Evolutionary conservation across 2,113 vertebrate species (phyloP).

Genomic region (Psilopogon haemacephalus): DNA sequence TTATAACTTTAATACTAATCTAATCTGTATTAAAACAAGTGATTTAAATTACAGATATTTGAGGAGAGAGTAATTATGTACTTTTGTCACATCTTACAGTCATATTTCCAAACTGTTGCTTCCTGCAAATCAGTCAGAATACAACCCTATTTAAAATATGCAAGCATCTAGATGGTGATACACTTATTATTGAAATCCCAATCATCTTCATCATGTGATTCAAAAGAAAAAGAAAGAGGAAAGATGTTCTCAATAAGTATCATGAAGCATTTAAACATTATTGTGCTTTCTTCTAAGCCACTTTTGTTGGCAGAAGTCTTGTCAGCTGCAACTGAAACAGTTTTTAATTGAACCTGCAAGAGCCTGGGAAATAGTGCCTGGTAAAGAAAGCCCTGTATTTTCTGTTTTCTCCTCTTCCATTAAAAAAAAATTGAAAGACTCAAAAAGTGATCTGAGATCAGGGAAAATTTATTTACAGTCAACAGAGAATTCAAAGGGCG

Average conservation of each 20-base stretch:
- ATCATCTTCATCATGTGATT: neutral
- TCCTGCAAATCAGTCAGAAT: constrained; percentile 49
- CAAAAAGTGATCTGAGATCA: neutral
- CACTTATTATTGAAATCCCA: neutral
- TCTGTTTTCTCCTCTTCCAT: neutral
- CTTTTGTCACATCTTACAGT: constrained; percentile 46
- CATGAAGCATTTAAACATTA: constrained; percentile 7
- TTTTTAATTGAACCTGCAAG: neutral
- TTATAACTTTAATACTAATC: constrained; percentile 59
- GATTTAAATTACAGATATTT: constrained; percentile 64
- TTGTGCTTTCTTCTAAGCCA: neutral
- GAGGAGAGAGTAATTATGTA: constrained; percentile 67
- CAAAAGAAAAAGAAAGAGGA: neutral
- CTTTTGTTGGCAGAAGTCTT: neutral
- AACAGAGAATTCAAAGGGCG: neutral
- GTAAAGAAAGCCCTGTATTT: neutral
- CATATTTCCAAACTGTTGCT: constrained; percentile 42
- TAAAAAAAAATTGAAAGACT: neutral
- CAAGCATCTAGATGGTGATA: neutral
- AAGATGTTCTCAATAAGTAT: neutral
- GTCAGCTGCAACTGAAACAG: neutral
- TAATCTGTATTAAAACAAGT: constrained; percentile 69
- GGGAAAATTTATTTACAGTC: neutral
- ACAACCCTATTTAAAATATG: constrained; percentile 28
- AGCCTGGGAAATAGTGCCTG: neutral